Evolutionary conservation across 2,888 invertebrate species (phyloP).

Genomic region (Lumbricus terrestris): DNA sequence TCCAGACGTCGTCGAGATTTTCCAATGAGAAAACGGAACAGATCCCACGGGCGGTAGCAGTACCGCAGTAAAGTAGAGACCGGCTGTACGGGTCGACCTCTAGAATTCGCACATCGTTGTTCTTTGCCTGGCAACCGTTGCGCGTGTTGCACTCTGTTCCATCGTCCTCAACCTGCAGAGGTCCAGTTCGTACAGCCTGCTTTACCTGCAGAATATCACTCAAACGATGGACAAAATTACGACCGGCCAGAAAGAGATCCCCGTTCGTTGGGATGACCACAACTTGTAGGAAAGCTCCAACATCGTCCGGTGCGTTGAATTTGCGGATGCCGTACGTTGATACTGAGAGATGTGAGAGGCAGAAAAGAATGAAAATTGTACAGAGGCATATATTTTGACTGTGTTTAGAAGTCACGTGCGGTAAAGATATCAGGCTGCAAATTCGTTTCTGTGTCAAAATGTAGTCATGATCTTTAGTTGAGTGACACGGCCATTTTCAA

Average conservation of each 20-base stretch:
- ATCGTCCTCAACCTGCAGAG: background rate
- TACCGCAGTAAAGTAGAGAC: constrained; percentile 42
- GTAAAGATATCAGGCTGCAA: background rate
- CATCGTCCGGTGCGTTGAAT: background rate
- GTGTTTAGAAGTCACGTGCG: background rate
- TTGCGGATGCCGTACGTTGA: background rate
- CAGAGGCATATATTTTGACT: background rate
- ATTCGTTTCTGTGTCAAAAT: background rate
- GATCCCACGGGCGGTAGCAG: constrained; percentile 40
- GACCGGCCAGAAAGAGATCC: background rate
- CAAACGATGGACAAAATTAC: background rate
- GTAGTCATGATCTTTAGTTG: background rate
- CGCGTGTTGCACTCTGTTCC: background rate
- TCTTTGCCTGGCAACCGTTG: background rate
- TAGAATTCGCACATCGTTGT: constrained; percentile 41
- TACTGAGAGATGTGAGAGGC: background rate
- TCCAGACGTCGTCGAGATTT: constrained; percentile 37
- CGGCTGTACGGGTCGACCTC: constrained; percentile 36
- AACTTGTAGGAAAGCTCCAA: background rate
- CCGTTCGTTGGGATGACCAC: background rate
- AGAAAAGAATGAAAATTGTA: background rate
- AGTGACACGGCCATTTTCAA: background rate
- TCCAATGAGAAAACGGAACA: constrained; percentile 42
- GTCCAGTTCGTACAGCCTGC: background rate
- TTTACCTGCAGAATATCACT: background rate